Evolutionary conservation across 2,888 invertebrate genomes (phyloP).

Genomic region (Dryobotodes eremita): DNA sequence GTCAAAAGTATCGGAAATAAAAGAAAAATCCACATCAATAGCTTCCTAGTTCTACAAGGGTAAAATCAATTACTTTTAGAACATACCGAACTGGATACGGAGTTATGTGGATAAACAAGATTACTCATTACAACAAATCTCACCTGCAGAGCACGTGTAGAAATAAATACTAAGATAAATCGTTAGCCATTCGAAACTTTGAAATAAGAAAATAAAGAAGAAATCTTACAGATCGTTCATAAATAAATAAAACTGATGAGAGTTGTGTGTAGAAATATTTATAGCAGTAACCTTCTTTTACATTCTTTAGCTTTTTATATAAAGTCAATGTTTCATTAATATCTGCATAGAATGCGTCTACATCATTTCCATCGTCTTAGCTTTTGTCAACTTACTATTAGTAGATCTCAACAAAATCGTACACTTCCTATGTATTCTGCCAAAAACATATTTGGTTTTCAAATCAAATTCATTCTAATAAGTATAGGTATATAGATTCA

Average conservation of each 20-base stretch:
- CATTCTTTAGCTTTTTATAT: background rate
- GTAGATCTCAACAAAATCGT: background rate
- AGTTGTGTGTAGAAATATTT: constrained; percentile 24
- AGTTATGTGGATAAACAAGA: constrained; percentile 42
- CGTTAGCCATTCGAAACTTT: background rate
- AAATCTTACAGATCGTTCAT: background rate
- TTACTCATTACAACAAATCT: background rate
- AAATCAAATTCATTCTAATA: background rate
- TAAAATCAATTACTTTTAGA: constrained; percentile 6
- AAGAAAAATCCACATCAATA: too few species aligned
- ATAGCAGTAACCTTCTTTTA: constrained; percentile 3
- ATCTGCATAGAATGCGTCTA: background rate
- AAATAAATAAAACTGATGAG: constrained; percentile 15
- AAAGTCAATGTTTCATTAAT: background rate
- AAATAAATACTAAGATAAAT: constrained; percentile 32
- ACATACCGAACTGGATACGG: background rate
- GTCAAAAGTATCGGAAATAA: too few species aligned
- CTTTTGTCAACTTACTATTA: background rate
- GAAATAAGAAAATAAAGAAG: constrained; percentile 19
- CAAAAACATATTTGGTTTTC: background rate
- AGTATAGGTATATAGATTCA: background rate
- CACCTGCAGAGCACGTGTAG: background rate
- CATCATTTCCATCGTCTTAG: background rate
- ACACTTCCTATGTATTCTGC: constrained; percentile 11
- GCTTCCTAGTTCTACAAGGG: background rate